Conservation (phyloP, 2,888 invertebrate species). For the Notodonta ziczac region DNA sequence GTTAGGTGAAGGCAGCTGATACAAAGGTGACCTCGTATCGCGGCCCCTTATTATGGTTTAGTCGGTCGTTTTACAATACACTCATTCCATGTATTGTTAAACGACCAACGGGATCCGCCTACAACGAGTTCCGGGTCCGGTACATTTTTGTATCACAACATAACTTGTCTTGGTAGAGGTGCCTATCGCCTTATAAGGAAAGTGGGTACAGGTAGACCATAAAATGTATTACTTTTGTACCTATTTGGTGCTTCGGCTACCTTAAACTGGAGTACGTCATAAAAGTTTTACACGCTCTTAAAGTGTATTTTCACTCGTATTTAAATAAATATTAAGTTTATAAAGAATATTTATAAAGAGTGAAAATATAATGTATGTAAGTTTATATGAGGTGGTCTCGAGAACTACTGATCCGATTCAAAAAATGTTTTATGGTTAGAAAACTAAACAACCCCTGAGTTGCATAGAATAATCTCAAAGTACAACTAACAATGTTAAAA, state of each 20-base stretch:
- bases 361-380: too few relatives aligned
- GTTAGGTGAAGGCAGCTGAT: constrained; percentile 14
- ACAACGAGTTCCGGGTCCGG: constrained; percentile 40
- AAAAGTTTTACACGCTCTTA: neutral
- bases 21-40: constrained; percentile 16
- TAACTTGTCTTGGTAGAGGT: neutral
- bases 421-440: too few relatives aligned
- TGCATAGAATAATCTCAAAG: too few relatives aligned
- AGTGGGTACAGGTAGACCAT: neutral
- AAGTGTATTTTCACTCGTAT: neutral
- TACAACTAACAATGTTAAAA: too few relatives aligned
- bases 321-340: constrained; percentile 16
- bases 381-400: too few relatives aligned
- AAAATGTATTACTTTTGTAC: neutral
- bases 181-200: neutral
- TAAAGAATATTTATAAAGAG: neutral
- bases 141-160: constrained; percentile 22
- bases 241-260: neutral
- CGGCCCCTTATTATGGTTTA: constrained; percentile 3
- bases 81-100: constrained; percentile 36
- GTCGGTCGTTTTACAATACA: constrained; percentile 18
- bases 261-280: constrained; percentile 9
- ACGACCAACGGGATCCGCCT: constrained; percentile 40
- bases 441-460: too few relatives aligned
- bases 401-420: too few relatives aligned